Evolutionary conservation across 2,888 invertebrate species (phyloP).

Genomic region (Syrista parreyssii): DNA sequence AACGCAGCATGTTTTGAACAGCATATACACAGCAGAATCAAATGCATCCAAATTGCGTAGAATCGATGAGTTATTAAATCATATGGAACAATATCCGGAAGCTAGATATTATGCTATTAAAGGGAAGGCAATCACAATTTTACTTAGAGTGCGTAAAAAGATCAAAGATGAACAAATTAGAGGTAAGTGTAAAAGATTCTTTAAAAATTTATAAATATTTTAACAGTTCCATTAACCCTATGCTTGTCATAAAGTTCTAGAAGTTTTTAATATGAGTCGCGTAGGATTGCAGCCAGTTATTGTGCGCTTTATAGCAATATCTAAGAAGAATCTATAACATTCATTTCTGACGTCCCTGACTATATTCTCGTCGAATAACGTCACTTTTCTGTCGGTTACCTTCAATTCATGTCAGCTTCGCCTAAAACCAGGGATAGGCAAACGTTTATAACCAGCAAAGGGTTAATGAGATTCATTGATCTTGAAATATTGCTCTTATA

Average conservation of each 20-base stretch:
- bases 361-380: no score
- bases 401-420: no score
- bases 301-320: no score
- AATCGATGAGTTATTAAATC: slow-evolving; percentile 77
- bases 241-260: no score
- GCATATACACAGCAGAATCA: slow-evolving; percentile 72
- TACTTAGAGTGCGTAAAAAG: slow-evolving; percentile 70
- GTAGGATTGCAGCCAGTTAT: no score
- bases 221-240: no score
- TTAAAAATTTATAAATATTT: not conserved
- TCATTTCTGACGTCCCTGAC: no score
- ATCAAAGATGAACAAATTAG: slow-evolving; percentile 59
- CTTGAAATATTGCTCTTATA: slow-evolving; percentile 17
- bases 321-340: no score
- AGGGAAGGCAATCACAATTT: slow-evolving; percentile 77
- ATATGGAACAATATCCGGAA: slow-evolving; percentile 81
- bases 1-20: slow-evolving; percentile 75
- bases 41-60: slow-evolving; percentile 71
- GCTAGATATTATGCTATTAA: slow-evolving; percentile 79
- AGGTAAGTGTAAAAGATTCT: slow-evolving; percentile 37
- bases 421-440: no score
- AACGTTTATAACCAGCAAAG: slow-evolving; percentile 30
- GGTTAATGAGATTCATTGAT: slow-evolving; percentile 15
- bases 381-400: no score
- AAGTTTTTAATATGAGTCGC: no score